A percentile compares a stretch with the other conserved stretches of the same genome.
Evolutionary conservation across 2,113 vertebrate species (phyloP).

Genomic region (Siniperca chuatsi): DNA sequence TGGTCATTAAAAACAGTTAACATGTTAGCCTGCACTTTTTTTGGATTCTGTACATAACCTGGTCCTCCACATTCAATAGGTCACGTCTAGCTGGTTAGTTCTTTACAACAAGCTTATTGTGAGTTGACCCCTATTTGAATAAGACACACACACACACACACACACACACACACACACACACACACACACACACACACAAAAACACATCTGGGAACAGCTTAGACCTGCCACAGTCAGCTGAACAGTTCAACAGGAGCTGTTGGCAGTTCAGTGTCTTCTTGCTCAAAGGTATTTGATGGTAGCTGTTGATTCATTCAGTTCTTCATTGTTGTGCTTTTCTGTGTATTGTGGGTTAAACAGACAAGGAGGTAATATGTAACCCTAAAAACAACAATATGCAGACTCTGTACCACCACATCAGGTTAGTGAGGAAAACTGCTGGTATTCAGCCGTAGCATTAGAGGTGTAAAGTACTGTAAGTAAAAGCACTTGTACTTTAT

Average conservation of each 20-base stretch:
- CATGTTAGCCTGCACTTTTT: too few relatives aligned
- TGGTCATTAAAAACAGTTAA: neutral
- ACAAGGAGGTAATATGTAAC: constrained; percentile 36
- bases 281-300: constrained; percentile 6
- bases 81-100: neutral
- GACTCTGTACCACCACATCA: neutral
- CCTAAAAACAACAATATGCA: constrained; percentile 45
- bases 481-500: neutral
- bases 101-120: neutral
- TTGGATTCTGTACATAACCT: neutral
- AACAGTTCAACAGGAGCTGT: neutral
- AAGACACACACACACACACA: neutral
- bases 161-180: neutral
- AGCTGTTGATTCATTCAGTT: constrained; percentile 18
- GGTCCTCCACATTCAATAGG: neutral
- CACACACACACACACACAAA: neutral
- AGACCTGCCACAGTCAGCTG: neutral
- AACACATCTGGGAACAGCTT: neutral
- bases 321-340: constrained; percentile 13
- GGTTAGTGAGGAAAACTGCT: constrained; percentile 28
- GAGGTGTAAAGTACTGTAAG: neutral
- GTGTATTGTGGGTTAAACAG: constrained; percentile 38
- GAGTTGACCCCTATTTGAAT: neutral
- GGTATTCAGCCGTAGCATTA: neutral
- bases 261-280: neutral